A percentile compares a stretch with the other conserved stretches of the same genome.
Evolutionary conservation across 2,888 invertebrate genomes (phyloP).

Genomic region (Perizoma affinitatum): DNA sequence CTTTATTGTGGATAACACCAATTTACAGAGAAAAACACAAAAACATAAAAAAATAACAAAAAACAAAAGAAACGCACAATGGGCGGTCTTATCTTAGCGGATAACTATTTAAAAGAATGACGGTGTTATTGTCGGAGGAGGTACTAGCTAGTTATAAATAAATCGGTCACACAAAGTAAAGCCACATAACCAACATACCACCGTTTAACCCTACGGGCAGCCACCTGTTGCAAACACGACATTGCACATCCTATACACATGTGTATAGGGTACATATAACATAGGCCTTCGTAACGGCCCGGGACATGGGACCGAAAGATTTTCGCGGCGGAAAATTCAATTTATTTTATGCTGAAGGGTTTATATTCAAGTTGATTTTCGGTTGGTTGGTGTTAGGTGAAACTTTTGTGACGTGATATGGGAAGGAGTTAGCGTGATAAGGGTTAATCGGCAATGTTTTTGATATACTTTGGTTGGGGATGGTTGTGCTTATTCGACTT

Average conservation of each 20-base stretch:
- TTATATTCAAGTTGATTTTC: conserved; percentile 62
- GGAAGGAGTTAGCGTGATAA: conserved; percentile 3
- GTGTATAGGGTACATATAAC: conserved; percentile 36
- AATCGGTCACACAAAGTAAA: conserved; percentile 46
- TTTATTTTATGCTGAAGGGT: conserved; percentile 69
- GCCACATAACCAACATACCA: conserved; percentile 49
- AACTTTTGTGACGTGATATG: conserved; percentile 22
- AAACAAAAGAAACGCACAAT: no score
- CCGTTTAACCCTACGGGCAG: conserved; percentile 80
- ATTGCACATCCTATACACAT: conserved; percentile 47
- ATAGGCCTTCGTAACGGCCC: conserved; percentile 40
- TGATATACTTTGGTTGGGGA: background rate
- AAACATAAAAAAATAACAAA: no score
- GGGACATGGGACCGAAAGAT: conserved; percentile 56
- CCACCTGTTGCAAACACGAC: conserved; percentile 82
- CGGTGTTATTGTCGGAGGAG: no score
- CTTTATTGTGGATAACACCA: no score
- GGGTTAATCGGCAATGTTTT: background rate
- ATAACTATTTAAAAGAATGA: no score
- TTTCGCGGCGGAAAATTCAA: conserved; percentile 68
- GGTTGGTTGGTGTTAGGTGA: conserved; percentile 49
- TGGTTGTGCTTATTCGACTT: no score
- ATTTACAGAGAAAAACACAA: no score
- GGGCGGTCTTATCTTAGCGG: no score
- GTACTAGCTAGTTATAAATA: conserved; percentile 6